Base-by-base conservation (phyloP, 1,140 invertebrate species). In the Chironomus striatipennis region DNA sequence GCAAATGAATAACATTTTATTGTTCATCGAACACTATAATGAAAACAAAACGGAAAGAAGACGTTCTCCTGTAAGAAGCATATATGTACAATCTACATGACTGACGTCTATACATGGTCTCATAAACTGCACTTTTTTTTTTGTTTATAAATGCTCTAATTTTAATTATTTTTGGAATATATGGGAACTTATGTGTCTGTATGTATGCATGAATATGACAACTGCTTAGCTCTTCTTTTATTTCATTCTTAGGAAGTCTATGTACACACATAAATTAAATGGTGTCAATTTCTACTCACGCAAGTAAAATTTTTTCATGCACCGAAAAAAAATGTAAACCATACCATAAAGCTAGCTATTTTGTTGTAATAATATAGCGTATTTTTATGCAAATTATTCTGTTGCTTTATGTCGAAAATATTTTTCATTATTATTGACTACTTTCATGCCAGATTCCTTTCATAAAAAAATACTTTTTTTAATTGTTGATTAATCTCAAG, bases 291-390 rank as follows among this genome's bases (percentile, higher is more conserved):
- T 57, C 47, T n/a, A n/a, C 47, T 57, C 47, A 57, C 47, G 47
- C 47, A 57, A 57, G 12, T 57, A 57, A 57, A n/a, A 57, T 57
- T 57, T n/a, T 57, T 57, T 57, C 47, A 57, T 57, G 47, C 47
- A 57, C 47, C n/a, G 10, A 12, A 57, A 34, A 34, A 34, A 34
- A 34, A 34, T 34, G 24, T 34, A 34, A 34, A 34, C 24, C 24
- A 34, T 34, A 34, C 24, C 24, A 34, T 34, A 34, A 34, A 34
- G 24, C 24, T n/a, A 34, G 24, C 24, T 34, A 34, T 34, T n/a
- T 34, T 34, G 24, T 34, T 34, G 24, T 34, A 34, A 34, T 34
- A 34, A 34, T 34, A 34, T 34, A 34, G 24, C 24, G 24, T 34
- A 34, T 34, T 34, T 34, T 34, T 34, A 34, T 34, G 24, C 24